A percentile compares a stretch with the other conserved stretches of the same genome.
These are phyloP conservation scores for Agrilus mali DNA, from an alignment of 2,888 invertebrate species.

Conservation along the genomic window DNA sequence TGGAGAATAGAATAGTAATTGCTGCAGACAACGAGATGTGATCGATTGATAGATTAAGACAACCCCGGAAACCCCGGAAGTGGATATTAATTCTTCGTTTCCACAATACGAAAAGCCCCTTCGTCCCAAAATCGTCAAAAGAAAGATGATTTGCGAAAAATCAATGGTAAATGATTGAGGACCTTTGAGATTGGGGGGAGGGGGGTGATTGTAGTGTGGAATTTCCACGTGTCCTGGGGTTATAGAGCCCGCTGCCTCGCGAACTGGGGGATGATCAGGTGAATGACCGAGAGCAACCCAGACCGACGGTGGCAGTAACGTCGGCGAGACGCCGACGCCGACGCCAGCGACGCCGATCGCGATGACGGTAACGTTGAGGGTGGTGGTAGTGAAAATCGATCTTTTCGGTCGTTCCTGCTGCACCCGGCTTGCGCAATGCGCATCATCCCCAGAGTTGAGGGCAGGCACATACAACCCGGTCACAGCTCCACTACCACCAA, in stretches of 20 bases:
- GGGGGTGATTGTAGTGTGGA: neutral
- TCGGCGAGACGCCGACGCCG: conserved; percentile 17
- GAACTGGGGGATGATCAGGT: conserved; percentile 25
- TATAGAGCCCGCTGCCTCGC: conserved; percentile 13
- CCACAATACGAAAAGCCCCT: too few species aligned
- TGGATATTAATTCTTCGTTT: too few species aligned
- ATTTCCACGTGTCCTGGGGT: too few species aligned
- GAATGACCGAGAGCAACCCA: conserved; percentile 33
- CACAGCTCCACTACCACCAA: too few species aligned
- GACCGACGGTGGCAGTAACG: conserved; percentile 28
- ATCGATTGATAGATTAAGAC: too few species aligned
- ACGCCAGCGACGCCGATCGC: conserved; percentile 1
- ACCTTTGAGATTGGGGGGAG: too few species aligned
- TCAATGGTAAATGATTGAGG: neutral
- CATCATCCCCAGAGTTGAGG: conserved; percentile 11
- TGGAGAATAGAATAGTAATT: too few species aligned
- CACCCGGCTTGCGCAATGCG: conserved; percentile 28
- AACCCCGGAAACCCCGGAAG: too few species aligned
- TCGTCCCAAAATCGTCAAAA: too few species aligned
- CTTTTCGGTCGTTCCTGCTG: conserved; percentile 27
- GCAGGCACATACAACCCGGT: too few species aligned
- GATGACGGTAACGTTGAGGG: conserved; percentile 3
- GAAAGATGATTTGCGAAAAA: neutral
- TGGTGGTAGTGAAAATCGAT: conserved; percentile 2
- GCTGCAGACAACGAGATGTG: too few species aligned